Percentiles rank a stretch among this genome's conserved stretches.
These are phyloP conservation scores for Maniola hyperantus DNA, from an alignment of 2,888 invertebrate genomes.

Conservation along the genomic window DNA sequence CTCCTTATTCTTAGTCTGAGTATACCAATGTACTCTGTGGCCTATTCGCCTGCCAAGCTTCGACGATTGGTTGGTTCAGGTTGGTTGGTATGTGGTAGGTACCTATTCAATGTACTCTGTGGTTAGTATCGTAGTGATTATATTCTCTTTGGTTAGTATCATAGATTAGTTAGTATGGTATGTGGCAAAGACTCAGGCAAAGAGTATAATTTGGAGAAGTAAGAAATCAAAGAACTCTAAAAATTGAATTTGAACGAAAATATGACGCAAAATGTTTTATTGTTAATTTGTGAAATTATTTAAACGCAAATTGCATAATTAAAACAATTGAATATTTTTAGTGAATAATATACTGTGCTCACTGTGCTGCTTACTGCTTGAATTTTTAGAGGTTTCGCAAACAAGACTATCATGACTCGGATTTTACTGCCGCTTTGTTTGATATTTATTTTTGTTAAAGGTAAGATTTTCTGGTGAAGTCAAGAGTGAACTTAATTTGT, in stretches of 20 bases:
- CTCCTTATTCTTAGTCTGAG: too few relatives aligned
- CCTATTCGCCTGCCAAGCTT: too few relatives aligned
- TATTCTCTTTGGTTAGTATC: too few relatives aligned
- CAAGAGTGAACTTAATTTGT: neutral
- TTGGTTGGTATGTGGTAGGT: too few relatives aligned
- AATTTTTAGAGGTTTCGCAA: neutral
- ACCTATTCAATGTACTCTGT: too few relatives aligned
- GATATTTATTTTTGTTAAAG: conserved; percentile 53
- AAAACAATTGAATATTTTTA: neutral
- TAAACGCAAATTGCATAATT: conserved; percentile 25
- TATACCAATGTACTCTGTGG: too few relatives aligned
- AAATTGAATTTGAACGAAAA: conserved; percentile 33
- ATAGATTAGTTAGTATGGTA: too few relatives aligned
- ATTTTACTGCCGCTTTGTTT: conserved; percentile 54
- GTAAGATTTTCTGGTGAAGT: conserved; percentile 26
- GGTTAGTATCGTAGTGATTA: too few relatives aligned
- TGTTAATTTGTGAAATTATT: conserved; percentile 32
- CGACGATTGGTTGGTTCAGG: too few relatives aligned
- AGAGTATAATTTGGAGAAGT: too few relatives aligned
- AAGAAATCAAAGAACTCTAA: neutral
- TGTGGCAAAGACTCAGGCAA: too few relatives aligned
- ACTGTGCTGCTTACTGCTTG: neutral
- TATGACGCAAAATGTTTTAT: conserved; percentile 52
- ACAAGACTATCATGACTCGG: conserved; percentile 47
- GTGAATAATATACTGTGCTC: too few relatives aligned